phyloP scores from a whole-genome alignment of 2,888 invertebrate genomes.

The Acanthosoma haemorrhoidale region DNA sequence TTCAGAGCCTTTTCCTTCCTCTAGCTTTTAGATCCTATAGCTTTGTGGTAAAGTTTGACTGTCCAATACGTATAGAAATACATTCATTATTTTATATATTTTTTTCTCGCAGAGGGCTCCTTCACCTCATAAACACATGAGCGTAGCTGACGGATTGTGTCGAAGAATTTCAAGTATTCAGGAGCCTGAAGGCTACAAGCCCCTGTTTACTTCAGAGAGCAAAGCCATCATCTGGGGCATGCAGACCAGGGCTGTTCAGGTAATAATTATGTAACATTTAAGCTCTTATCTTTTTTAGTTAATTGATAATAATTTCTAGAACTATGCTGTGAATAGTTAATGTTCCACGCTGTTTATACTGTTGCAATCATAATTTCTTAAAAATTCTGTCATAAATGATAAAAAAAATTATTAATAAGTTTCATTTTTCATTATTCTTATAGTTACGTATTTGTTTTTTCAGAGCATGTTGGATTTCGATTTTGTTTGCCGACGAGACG shows the following conservation, averaged over 20 bases:
- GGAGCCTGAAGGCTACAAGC: slow-evolving; percentile 42
- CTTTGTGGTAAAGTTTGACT: too few relatives aligned
- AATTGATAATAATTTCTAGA: too few relatives aligned
- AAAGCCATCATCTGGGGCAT: slow-evolving; percentile 98
- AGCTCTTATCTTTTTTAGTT: too few relatives aligned
- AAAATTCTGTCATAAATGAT: too few relatives aligned
- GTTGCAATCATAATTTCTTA: background rate
- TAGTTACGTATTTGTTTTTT: slow-evolving; percentile 21
- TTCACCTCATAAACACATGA: slow-evolving; percentile 30
- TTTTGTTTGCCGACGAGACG: slow-evolving; percentile 81
- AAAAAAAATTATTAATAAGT: too few relatives aligned
- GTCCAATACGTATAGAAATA: background rate
- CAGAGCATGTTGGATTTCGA: slow-evolving; percentile 93
- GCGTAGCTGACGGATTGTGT: background rate
- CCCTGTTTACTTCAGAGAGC: slow-evolving; percentile 75
- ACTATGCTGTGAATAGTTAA: too few relatives aligned
- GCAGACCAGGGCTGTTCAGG: slow-evolving; percentile 92
- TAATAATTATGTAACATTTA: too few relatives aligned
- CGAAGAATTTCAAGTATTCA: slow-evolving; percentile 25
- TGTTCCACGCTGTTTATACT: background rate
- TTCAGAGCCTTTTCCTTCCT: too few relatives aligned
- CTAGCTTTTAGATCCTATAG: too few relatives aligned
- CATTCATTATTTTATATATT: background rate
- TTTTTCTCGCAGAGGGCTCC: slow-evolving; percentile 29
- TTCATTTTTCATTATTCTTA: too few relatives aligned